phyloP scores from a whole-genome alignment of 1,140 invertebrate species.

The Anthonomus grandis region DNA sequence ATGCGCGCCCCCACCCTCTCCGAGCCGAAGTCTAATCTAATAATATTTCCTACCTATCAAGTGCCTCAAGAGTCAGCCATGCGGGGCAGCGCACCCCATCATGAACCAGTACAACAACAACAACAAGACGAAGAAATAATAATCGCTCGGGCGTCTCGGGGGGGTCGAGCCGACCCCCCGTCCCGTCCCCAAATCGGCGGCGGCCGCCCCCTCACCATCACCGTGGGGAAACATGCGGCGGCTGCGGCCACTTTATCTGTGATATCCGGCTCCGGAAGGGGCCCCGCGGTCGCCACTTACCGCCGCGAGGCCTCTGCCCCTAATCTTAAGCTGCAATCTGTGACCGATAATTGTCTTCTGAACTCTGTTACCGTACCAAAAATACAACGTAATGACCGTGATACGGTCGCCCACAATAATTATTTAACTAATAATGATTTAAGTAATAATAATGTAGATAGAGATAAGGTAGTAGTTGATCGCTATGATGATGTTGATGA shows the following conservation, averaged over 20 bases:
- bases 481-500: too few relatives aligned
- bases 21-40: constrained; percentile 49
- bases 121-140: constrained; percentile 15
- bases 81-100: constrained; percentile 49
- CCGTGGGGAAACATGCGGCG: too few relatives aligned
- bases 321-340: constrained; percentile 65
- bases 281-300: constrained; percentile 21
- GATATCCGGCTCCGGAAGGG: constrained; percentile 68
- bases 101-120: constrained; percentile 48
- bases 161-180: constrained; percentile 51
- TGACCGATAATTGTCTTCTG: constrained; percentile 64
- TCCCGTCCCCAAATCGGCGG: constrained; percentile 34
- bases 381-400: constrained; percentile 60
- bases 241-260: constrained; percentile 57
- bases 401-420: constrained; percentile 53
- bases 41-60: constrained; percentile 52
- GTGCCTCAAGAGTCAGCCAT: constrained; percentile 51
- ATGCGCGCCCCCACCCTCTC: constrained; percentile 49
- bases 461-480: too few relatives aligned
- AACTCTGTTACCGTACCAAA: constrained; percentile 63
- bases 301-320: constrained; percentile 47
- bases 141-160: constrained; percentile 46
- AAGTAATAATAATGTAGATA: constrained; percentile 32
- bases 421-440: constrained; percentile 26
- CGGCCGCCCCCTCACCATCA: constrained; percentile 45